Conservation (phyloP, 30 jellyfish, hydroid and myxozoan genomes). For the Rhopilema esculentum region DNA sequence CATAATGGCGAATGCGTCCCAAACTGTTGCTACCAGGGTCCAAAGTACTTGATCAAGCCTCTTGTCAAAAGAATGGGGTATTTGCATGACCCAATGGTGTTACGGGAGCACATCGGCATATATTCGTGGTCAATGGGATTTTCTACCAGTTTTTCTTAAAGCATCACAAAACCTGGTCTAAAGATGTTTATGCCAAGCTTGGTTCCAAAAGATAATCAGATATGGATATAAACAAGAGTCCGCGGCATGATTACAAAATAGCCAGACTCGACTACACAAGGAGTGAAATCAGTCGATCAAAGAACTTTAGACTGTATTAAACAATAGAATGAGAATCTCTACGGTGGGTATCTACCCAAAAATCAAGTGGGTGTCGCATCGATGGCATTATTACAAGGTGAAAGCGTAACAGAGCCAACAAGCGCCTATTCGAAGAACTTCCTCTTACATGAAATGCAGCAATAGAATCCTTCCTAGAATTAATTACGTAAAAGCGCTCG, state of each 20-base stretch:
- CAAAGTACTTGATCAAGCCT: not conserved
- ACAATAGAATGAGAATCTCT: too few relatives aligned
- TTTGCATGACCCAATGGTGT: too few relatives aligned
- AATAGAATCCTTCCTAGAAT: slow-evolving; percentile 55
- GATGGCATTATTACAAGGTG: not conserved
- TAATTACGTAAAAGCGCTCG: slow-evolving; percentile 54
- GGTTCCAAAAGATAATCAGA: too few relatives aligned
- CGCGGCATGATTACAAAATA: not conserved
- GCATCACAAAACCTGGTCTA: not conserved
- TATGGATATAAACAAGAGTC: too few relatives aligned
- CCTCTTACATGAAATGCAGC: slow-evolving; percentile 58
- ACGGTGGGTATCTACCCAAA: not conserved
- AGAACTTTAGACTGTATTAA: too few relatives aligned
- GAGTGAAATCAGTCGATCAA: too few relatives aligned
- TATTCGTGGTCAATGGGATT: not conserved
- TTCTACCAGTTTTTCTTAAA: not conserved
- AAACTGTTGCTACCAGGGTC: not conserved
- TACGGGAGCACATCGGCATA: not conserved
- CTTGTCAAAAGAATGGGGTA: not conserved
- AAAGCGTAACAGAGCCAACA: not conserved
- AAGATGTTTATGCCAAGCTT: not conserved
- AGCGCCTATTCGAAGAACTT: not conserved
- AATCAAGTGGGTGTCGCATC: too few relatives aligned
- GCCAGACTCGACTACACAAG: not conserved
- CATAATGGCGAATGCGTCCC: not conserved